Evolutionary conservation across 2,113 vertebrate genomes (phyloP), one percentile per base, ranked within the genome.

Genomic region (Myotis davidii): DNA sequence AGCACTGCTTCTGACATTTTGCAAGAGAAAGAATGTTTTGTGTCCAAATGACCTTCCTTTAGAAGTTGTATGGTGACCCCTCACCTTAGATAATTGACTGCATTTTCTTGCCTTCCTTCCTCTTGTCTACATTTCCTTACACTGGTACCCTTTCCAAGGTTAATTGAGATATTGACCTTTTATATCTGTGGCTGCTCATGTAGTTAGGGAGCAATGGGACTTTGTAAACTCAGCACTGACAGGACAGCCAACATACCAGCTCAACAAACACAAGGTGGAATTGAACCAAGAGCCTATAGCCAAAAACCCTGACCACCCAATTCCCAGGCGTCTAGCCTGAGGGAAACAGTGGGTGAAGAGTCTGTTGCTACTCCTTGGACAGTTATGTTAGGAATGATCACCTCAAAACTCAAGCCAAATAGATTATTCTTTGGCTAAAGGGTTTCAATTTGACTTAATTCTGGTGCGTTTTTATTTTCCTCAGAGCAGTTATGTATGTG

Each of bases 131-230:
- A 90, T 95, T 97, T 96, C 96, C 97, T 97, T 97, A 97, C 74
- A 90, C 91, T 93, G 82, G 94, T 96, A 86, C 95, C 97, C 96
- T 97, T 97, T 98, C 97, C 96, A 95, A 97, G 98, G 98, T 98
- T 98, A 98, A 99, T 98, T 98, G 98, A 98, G 97, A 98, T 89
- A 81, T 54, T 97, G 97, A 98, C 98, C 98, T 98, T 97, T 96
- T 95, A 79, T 96, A 96, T 97, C 96, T 96, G 91, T 54, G 61
- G 72, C 94, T 94, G 84, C 93, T 97, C 67, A 4, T 73, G 76
- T 34, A 64, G 87, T 91, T 92, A 83, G 65, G 6, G 0, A 96
- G 91, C 83, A 84, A 65, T 73, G 91, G 84, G 59, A 0, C 97
- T 98, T 94, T 97, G 97, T 97, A 97, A 97, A 92, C 93, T 98